These are phyloP conservation scores for Acanthosepion lycidas DNA, from an alignment of 2,888 invertebrate species.

Conservation along the genomic window DNA sequence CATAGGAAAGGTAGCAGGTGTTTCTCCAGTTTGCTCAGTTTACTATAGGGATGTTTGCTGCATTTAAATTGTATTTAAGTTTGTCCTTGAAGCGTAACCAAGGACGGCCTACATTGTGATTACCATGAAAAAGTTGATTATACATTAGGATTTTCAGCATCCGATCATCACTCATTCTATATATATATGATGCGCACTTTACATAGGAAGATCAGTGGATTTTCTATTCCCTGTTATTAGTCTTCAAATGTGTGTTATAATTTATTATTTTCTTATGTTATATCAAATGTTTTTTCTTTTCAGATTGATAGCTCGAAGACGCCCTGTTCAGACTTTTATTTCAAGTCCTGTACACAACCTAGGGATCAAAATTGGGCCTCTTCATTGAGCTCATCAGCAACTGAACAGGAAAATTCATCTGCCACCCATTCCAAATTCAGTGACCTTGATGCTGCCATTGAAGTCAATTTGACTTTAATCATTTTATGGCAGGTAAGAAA, in stretches of 20 bases:
- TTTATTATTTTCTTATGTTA: not conserved
- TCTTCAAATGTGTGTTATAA: not conserved
- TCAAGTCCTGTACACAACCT: conserved; percentile 55
- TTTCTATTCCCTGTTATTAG: too few relatives aligned
- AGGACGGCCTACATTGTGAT: too few relatives aligned
- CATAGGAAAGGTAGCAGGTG: too few relatives aligned
- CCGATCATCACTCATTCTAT: too few relatives aligned
- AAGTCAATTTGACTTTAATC: conserved; percentile 68
- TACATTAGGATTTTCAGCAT: too few relatives aligned
- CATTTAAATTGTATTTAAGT: too few relatives aligned
- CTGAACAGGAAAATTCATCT: not conserved
- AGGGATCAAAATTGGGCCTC: conserved; percentile 37
- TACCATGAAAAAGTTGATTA: too few relatives aligned
- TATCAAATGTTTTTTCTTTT: conserved; percentile 48
- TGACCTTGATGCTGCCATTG: conserved; percentile 64
- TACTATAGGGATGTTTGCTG: too few relatives aligned
- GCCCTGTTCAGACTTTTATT: conserved; percentile 73
- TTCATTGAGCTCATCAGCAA: not conserved
- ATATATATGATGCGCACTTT: too few relatives aligned
- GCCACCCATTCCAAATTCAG: conserved; percentile 49
- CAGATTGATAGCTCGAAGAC: conserved; percentile 69
- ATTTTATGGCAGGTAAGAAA: conserved; percentile 70
- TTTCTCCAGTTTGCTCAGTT: too few relatives aligned
- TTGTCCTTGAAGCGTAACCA: too few relatives aligned
- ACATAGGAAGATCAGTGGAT: too few relatives aligned